Percentiles rank a stretch among this genome's conserved stretches.
Evolutionary conservation across 2,888 invertebrate species (phyloP).

Genomic region (Metacarcinus magister): DNA sequence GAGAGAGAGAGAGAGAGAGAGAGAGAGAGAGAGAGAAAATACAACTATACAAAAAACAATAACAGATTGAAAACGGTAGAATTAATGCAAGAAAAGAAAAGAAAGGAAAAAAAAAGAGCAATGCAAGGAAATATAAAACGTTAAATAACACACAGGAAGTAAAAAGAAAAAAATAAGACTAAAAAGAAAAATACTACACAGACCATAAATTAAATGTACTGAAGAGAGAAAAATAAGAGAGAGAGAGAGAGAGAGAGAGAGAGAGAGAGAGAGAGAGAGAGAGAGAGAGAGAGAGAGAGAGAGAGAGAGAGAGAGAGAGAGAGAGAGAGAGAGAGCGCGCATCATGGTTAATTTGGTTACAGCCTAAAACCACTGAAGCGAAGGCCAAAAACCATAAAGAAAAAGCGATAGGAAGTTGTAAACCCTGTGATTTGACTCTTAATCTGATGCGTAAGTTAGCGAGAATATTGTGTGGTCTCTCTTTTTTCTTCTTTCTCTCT

Average conservation of each 20-base stretch:
- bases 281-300: constrained; percentile 26
- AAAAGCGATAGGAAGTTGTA: neutral
- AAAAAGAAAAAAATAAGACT: neutral
- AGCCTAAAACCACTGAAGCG: neutral
- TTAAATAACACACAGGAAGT: neutral
- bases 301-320: constrained; percentile 26
- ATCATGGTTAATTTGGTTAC: neutral
- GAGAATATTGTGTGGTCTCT: neutral
- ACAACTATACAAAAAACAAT: constrained; percentile 4
- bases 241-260: constrained; percentile 26
- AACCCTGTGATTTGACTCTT: neutral
- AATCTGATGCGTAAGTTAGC: neutral
- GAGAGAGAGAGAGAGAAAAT: neutral
- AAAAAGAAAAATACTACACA: neutral
- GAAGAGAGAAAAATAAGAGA: neutral
- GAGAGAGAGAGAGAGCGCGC: no score
- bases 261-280: constrained; percentile 26
- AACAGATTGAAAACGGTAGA: neutral
- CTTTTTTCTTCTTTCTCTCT: neutral
- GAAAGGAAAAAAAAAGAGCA: neutral
- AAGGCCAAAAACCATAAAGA: neutral
- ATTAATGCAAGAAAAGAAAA: constrained; percentile 33
- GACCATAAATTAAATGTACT: neutral
- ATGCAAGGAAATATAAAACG: neutral
- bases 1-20: neutral